These are phyloP conservation scores for Copsychus sechellarum DNA, from an alignment of 2,113 vertebrate species.

Conservation along the genomic window DNA sequence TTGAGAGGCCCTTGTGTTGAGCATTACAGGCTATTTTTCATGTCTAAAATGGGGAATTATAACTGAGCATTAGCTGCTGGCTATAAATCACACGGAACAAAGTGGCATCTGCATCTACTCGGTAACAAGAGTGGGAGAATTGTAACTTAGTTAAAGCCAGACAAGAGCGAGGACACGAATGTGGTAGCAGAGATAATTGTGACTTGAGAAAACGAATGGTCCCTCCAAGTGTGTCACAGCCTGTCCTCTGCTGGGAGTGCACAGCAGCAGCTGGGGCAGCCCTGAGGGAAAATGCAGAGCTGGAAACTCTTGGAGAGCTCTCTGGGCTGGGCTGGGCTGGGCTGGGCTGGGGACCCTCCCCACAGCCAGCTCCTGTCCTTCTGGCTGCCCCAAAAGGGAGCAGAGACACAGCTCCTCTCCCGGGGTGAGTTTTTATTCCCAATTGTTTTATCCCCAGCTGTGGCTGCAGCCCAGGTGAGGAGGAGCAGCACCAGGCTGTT, in stretches of 20 bases:
- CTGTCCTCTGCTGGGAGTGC: not conserved
- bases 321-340: not conserved
- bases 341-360: not conserved
- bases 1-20: conserved; percentile 68
- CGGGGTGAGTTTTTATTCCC: not conserved
- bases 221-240: not conserved
- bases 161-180: not conserved
- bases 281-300: accelerated
- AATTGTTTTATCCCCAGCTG: not conserved
- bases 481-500: not conserved
- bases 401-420: not conserved
- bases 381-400: not conserved
- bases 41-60: conserved; percentile 72
- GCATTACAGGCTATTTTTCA: conserved; percentile 63
- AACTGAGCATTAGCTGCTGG: conserved; percentile 58
- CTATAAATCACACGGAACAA: conserved; percentile 44
- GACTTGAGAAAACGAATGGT: not conserved
- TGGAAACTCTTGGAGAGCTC: not conserved
- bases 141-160: not conserved
- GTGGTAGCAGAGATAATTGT: not conserved
- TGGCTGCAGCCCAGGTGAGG: not conserved
- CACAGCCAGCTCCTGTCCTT: not conserved
- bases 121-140: conserved; percentile 20
- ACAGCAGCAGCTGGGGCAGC: not conserved
- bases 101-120: conserved; percentile 27